Conservation (phyloP, 2,113 vertebrate genomes). For the Coturnix japonica region DNA sequence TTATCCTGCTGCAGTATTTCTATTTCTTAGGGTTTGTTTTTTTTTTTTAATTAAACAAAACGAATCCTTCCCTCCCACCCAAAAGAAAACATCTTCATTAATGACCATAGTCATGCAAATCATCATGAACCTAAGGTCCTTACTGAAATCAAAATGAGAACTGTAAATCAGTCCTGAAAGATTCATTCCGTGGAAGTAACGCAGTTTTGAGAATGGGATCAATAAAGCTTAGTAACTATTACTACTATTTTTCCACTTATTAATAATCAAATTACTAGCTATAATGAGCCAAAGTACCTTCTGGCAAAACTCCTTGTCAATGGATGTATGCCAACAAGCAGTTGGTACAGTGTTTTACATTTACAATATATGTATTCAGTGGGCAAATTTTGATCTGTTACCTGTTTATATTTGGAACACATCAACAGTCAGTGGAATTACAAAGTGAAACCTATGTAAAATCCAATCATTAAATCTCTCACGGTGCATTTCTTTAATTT, state of each 20-base stretch:
- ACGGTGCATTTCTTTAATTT: neutral
- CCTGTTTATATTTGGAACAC: conserved; percentile 53
- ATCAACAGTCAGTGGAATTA: conserved; percentile 29
- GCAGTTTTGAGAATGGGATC: conserved; percentile 26
- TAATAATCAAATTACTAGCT: conserved; percentile 64
- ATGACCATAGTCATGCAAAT: conserved; percentile 28
- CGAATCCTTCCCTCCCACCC: conserved; percentile 6
- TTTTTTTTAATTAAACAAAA: conserved; percentile 55
- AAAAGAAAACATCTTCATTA: conserved; percentile 40
- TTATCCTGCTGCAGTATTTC: conserved; percentile 59
- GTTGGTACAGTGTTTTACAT: conserved; percentile 53
- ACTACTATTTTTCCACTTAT: conserved; percentile 63
- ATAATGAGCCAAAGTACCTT: conserved; percentile 68
- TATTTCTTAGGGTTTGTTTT: conserved; percentile 26
- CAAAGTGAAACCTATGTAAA: neutral
- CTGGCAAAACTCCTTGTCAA: conserved; percentile 57
- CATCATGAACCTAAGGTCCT: neutral
- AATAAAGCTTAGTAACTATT: conserved; percentile 55
- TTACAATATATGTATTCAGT: conserved; percentile 17
- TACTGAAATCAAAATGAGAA: neutral
- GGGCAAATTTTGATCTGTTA: conserved; percentile 60
- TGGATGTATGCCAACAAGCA: conserved; percentile 46
- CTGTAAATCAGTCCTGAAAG: neutral
- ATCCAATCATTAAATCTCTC: conserved; percentile 41
- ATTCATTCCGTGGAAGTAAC: neutral